Percentiles rank a stretch among this genome's conserved stretches.
These are phyloP conservation scores for Pachycephus smyrnensis DNA, from an alignment of 2,888 invertebrate genomes.

Conservation along the genomic window DNA sequence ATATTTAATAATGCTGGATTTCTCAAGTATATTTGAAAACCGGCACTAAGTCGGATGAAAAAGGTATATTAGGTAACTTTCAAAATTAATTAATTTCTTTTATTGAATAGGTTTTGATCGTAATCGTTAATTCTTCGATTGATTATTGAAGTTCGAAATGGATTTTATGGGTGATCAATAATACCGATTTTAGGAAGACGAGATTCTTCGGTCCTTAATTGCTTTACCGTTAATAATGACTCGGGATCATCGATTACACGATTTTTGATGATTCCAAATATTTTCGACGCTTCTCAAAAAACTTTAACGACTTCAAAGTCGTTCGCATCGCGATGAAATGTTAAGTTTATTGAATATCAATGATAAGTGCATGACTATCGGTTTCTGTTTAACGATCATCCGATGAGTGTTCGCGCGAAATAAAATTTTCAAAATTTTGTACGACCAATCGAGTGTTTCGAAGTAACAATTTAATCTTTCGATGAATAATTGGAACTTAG, in stretches of 20 bases:
- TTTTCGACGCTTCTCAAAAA: background rate
- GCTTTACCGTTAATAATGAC: background rate
- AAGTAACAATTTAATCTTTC: background rate
- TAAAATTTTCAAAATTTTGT: background rate
- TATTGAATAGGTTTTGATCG: background rate
- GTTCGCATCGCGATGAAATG: background rate
- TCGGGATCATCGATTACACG: background rate
- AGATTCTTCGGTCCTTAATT: background rate
- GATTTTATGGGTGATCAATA: background rate
- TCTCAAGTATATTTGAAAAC: background rate
- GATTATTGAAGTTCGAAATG: background rate
- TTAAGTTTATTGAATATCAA: background rate
- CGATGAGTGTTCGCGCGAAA: background rate
- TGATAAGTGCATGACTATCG: background rate
- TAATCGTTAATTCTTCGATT: background rate
- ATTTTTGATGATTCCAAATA: background rate
- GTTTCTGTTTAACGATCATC: background rate
- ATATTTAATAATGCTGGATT: background rate
- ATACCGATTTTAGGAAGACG: background rate
- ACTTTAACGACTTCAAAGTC: background rate
- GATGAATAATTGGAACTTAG: background rate
- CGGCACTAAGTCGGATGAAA: background rate
- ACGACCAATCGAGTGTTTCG: background rate
- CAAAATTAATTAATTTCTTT: background rate
- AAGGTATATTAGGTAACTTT: background rate